Conservation (phyloP, 2,797 vertebrate genomes). For the Malurus splendens region DNA sequence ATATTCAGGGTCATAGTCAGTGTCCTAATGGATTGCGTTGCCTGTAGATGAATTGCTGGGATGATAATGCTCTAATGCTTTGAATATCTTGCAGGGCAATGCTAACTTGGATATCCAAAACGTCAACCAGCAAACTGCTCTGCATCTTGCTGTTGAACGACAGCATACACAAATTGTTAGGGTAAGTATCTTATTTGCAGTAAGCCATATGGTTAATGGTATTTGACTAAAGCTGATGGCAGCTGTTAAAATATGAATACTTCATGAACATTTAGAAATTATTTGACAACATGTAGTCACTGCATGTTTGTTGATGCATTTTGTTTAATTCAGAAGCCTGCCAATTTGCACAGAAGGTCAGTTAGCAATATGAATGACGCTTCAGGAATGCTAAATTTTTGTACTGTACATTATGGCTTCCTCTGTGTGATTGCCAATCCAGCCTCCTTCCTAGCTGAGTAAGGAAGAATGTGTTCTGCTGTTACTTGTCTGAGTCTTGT, state of each 20-base stretch:
- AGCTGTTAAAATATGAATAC: not conserved
- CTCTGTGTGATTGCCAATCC: not conserved
- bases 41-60: not conserved
- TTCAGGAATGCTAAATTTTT: not conserved
- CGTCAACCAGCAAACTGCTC: constrained; percentile 95
- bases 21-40: not conserved
- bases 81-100: constrained; percentile 78
- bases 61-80: not conserved
- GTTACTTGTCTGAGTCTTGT: not conserved
- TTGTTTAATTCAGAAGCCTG: not conserved
- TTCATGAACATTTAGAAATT: not conserved
- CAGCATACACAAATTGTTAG: constrained; percentile 98
- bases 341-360: not conserved
- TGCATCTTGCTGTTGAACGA: constrained; percentile 95
- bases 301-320: not conserved
- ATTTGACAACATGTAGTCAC: not conserved
- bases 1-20: not conserved
- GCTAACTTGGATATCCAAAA: constrained; percentile 98
- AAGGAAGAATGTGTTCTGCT: not conserved
- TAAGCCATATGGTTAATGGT: not conserved
- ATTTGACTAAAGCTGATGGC: not conserved
- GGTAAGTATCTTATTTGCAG: constrained; percentile 73
- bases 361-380: not conserved
- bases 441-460: not conserved
- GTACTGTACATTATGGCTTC: not conserved